Evolutionary conservation across 35 echinoderm and acorn worm genomes (phyloP), one percentile per base, ranked within the genome.

Genomic region (Stichopus chloronotus): DNA sequence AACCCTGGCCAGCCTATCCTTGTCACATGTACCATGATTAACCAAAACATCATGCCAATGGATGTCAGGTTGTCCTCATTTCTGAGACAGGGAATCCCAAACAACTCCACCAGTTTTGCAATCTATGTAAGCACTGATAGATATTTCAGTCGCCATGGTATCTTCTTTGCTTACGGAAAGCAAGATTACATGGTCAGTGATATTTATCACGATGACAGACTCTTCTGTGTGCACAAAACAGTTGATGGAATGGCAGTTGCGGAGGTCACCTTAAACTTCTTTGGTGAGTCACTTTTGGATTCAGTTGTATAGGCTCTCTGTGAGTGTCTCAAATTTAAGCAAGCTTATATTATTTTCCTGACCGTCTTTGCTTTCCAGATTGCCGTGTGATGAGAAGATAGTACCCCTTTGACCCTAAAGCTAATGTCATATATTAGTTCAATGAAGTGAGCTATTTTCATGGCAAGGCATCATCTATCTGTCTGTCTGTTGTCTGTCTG

Each of bases 1-100:
- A 89, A 89, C 30, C 87, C 87, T 30, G 87, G 87, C 24, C 87
- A 89, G 25, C 59, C 52, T 10, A 13, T 89, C 65, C 57, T 16
- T 12, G 87, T 74, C 17, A 89, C 59, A 9, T 89, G 87, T 74
- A 17, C 87, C 9, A 61, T 63, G 8, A 71, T 89, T 12, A 74
- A 89, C 52, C 60, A 6, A 25, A 53, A 59, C 14, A 59, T 85
- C 21, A 61, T 22, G 16, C 19, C 22, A 1, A 24, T 9, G 25
- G 60, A 71, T 1, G 7, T 71, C 7, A 16, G 57, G 17, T 1
- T 0, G 8, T 9, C 57, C 23, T 17, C 60, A 5, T 65, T 72
- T 19, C 52, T 89, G 52, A 89, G 43, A 59, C 59, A 65, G 61
- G 52, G 65, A 16, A 30, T 43, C 4, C 87, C 65, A 4, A 71